Percentiles rank a stretch among this genome's conserved stretches.
phyloP scores from a whole-genome alignment of 2,888 invertebrate species.

The Euphydryas editha region DNA sequence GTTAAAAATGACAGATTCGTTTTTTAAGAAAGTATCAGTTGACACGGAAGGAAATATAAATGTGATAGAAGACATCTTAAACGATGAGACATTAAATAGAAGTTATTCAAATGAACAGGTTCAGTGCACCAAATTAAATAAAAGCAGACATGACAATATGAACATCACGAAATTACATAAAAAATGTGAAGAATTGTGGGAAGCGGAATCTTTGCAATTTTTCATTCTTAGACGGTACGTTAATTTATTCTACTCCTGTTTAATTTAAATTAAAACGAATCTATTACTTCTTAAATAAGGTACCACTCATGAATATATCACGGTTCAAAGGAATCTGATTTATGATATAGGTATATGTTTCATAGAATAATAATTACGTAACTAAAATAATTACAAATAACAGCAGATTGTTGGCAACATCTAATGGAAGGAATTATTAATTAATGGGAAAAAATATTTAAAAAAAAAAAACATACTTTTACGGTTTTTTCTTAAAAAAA shows the following conservation, averaged over 20 bases:
- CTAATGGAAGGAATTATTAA: too few species aligned
- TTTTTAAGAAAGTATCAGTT: constrained; percentile 60
- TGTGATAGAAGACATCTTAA: constrained; percentile 53
- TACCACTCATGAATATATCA: too few species aligned
- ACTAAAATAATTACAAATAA: too few species aligned
- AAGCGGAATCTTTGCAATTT: constrained; percentile 63
- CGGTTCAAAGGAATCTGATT: too few species aligned
- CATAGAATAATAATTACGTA: too few species aligned
- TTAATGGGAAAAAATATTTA: too few species aligned
- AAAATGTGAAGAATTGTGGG: constrained; percentile 63
- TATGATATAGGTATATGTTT: too few species aligned
- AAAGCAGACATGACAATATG: constrained; percentile 28
- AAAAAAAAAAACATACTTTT: too few species aligned
- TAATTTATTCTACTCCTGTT: not conserved
- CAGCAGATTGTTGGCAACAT: too few species aligned
- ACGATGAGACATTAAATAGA: constrained; percentile 43
- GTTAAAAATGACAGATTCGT: constrained; percentile 72
- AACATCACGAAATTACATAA: constrained; percentile 51
- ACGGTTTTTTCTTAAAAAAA: too few species aligned
- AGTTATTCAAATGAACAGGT: constrained; percentile 43
- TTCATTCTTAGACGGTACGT: constrained; percentile 68
- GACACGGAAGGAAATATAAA: constrained; percentile 67
- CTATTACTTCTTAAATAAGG: too few species aligned
- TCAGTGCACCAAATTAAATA: constrained; percentile 32
- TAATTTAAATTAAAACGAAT: not conserved